Evolutionary conservation across 2,797 vertebrate genomes (phyloP).

Genomic region (Gymnothorax reevesii): DNA sequence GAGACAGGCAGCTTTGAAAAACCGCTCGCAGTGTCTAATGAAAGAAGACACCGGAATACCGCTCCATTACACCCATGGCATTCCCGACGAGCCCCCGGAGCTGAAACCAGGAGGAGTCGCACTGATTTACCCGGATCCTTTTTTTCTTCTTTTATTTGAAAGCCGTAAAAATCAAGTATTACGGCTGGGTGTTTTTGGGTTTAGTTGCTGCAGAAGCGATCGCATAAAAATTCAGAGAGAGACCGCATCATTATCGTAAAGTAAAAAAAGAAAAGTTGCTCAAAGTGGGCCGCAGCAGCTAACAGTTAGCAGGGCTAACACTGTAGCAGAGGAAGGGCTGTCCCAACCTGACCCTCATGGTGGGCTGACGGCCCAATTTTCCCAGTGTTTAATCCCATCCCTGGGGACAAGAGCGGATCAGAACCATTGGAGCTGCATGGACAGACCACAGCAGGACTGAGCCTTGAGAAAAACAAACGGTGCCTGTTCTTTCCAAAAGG

Average conservation of each 20-base stretch:
- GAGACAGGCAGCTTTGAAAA: not conserved
- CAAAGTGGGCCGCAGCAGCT: not conserved
- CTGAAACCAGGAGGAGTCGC: not conserved
- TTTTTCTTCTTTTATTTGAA: not conserved
- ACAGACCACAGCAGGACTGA: not conserved
- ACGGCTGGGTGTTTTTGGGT: not conserved
- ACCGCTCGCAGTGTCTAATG: not conserved
- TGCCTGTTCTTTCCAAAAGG: not conserved
- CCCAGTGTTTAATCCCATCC: not conserved
- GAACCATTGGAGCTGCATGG: not conserved
- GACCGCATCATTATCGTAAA: not conserved
- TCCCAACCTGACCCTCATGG: not conserved
- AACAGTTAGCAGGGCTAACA: not conserved
- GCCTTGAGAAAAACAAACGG: not conserved
- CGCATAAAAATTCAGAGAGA: constrained; percentile 1
- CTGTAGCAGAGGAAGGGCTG: not conserved
- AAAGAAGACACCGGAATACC: not conserved
- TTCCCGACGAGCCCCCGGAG: not conserved
- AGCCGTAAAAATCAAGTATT: not conserved
- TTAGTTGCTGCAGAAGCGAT: not conserved
- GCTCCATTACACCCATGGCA: not conserved
- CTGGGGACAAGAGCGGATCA: not conserved
- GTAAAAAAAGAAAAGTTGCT: not conserved
- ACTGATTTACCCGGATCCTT: not conserved
- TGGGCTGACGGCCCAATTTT: not conserved